Evolutionary conservation across 2,888 invertebrate species (phyloP).

Genomic region (Thymelicus acteon): DNA sequence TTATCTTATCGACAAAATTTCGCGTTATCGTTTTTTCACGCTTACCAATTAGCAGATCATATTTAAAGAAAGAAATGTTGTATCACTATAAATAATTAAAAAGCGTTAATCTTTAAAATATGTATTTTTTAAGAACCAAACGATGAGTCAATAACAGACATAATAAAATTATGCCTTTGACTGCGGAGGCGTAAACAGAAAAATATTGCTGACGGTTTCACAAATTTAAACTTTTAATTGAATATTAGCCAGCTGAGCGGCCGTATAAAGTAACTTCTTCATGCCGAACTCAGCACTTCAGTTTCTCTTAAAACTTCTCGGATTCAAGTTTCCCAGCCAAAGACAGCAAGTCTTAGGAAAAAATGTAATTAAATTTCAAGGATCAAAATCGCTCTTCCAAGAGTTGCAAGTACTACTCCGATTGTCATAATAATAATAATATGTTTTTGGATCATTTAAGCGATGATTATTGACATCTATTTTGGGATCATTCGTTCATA

Average conservation of each 20-base stretch:
- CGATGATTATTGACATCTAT: not conserved
- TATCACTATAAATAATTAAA: no score
- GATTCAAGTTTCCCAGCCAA: constrained; percentile 55
- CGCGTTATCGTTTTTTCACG: no score
- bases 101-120: no score
- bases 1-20: no score
- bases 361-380: constrained; percentile 58
- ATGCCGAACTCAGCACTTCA: constrained; percentile 50
- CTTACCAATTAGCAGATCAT: no score
- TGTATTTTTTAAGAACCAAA: not conserved
- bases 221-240: constrained; percentile 80
- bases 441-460: no score
- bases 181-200: constrained; percentile 59
- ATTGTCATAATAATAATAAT: no score
- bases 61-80: no score
- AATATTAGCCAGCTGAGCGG: constrained; percentile 74
- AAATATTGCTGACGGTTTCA: constrained; percentile 66
- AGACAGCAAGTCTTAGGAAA: constrained; percentile 51
- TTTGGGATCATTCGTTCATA: not conserved
- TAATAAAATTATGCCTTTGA: constrained; percentile 22
- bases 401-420: no score
- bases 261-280: constrained; percentile 57
- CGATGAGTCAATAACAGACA: constrained; percentile 4
- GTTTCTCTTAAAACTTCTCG: constrained; percentile 54
- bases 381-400: constrained; percentile 42